Conservation (phyloP, 2,113 vertebrate genomes). For the Sardina pilchardus region DNA sequence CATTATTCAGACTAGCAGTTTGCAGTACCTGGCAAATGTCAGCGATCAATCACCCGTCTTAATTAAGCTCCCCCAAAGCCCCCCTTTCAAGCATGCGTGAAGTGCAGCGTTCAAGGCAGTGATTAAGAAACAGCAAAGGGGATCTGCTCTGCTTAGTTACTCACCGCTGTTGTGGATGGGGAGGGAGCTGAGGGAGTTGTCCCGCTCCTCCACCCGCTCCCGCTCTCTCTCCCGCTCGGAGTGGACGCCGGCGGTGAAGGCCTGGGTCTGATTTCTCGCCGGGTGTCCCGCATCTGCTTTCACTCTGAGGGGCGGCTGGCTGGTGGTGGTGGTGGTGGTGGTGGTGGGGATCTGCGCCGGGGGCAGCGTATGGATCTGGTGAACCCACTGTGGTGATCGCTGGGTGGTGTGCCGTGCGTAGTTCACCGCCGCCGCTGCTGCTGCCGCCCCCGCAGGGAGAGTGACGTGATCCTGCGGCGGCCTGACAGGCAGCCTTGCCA, state of each 20-base stretch:
- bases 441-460: slow-evolving; percentile 20
- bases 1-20: slow-evolving; percentile 20
- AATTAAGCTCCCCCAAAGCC: slow-evolving; percentile 25
- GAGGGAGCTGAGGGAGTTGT: slow-evolving; percentile 44
- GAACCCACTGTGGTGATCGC: slow-evolving; percentile 22
- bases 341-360: slow-evolving; percentile 61
- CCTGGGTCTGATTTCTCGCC: slow-evolving; percentile 57
- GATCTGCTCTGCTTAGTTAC: slow-evolving; percentile 63
- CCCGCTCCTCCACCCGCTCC: slow-evolving; percentile 47
- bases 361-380: slow-evolving; percentile 44
- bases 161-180: slow-evolving; percentile 75
- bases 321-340: slow-evolving; percentile 64
- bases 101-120: slow-evolving; percentile 18
- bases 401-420: slow-evolving; percentile 3
- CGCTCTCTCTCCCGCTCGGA: slow-evolving; percentile 54
- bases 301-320: slow-evolving; percentile 46
- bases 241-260: slow-evolving; percentile 49
- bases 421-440: background rate
- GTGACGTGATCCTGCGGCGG: slow-evolving; percentile 30
- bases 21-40: slow-evolving; percentile 29
- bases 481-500: slow-evolving; percentile 4
- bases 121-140: slow-evolving; percentile 18
- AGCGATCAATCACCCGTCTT: slow-evolving; percentile 36
- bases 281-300: slow-evolving; percentile 51
- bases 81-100: background rate